A percentile compares a stretch with the other conserved stretches of the same genome.
phyloP scores from a whole-genome alignment of 2,888 invertebrate genomes.

The Coecobrya sp. region DNA sequence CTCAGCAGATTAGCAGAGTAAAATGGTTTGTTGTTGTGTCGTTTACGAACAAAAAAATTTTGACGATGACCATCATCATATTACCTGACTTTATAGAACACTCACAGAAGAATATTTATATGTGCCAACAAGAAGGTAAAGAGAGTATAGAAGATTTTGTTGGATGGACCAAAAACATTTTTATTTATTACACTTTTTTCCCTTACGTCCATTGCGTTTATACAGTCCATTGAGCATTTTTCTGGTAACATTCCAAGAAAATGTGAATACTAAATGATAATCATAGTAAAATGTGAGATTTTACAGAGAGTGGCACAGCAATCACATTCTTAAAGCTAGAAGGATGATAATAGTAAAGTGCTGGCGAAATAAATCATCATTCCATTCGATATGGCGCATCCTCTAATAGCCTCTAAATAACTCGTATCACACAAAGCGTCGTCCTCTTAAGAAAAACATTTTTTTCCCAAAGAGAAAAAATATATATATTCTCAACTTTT shows the following conservation, averaged over 20 bases:
- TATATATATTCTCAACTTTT: neutral
- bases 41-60: constrained; percentile 23
- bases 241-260: constrained; percentile 75
- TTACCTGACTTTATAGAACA: neutral
- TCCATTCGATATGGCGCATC: constrained; percentile 80
- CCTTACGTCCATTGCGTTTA: neutral
- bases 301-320: neutral
- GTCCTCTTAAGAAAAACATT: neutral
- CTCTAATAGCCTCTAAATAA: constrained; percentile 62
- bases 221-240: constrained; percentile 8
- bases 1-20: neutral
- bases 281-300: constrained; percentile 20
- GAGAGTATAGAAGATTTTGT: neutral
- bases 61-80: constrained; percentile 51
- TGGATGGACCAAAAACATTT: constrained; percentile 47
- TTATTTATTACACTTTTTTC: constrained; percentile 70
- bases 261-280: constrained; percentile 21
- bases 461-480: neutral
- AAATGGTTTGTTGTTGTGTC: constrained; percentile 66
- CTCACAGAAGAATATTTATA: no score
- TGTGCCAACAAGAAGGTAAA: neutral
- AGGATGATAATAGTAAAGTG: neutral
- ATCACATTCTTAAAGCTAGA: constrained; percentile 32
- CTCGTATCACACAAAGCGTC: neutral
- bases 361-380: constrained; percentile 75